Conservation (phyloP, 2,888 invertebrate species). For the Drosophila flavopinicola region DNA sequence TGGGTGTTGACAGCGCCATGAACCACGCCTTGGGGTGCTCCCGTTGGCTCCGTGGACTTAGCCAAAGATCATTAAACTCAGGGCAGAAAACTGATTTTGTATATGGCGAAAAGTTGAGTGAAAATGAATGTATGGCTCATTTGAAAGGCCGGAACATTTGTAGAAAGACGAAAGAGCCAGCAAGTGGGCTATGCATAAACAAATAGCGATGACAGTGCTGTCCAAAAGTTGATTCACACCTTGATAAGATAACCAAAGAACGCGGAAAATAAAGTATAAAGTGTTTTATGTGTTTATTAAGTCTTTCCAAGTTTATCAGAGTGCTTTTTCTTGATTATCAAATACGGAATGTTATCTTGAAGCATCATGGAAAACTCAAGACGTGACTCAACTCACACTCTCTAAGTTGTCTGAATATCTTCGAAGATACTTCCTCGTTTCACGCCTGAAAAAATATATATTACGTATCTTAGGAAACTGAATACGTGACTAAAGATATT, state of each 20-base stretch:
- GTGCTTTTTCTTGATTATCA: too few relatives aligned
- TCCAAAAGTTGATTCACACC: slow-evolving; percentile 27
- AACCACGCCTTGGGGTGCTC: slow-evolving; percentile 10
- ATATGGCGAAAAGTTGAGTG: slow-evolving; percentile 63
- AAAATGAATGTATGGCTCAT: slow-evolving; percentile 51
- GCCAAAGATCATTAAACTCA: slow-evolving; percentile 63
- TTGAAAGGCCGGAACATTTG: slow-evolving; percentile 57
- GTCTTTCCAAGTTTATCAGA: neutral
- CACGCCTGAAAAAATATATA: too few relatives aligned
- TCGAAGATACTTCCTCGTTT: too few relatives aligned
- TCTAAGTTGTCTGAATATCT: too few relatives aligned
- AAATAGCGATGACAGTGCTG: slow-evolving; percentile 52
- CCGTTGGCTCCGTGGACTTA: slow-evolving; percentile 1
- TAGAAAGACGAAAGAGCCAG: slow-evolving; percentile 33
- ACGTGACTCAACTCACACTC: too few relatives aligned
- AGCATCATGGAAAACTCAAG: too few relatives aligned
- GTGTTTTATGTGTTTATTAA: neutral
- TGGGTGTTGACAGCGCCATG: slow-evolving; percentile 58
- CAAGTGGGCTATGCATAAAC: slow-evolving; percentile 46
- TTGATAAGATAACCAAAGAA: slow-evolving; percentile 1
- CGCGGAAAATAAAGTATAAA: neutral
- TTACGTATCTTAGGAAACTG: too few relatives aligned
- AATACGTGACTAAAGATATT: too few relatives aligned
- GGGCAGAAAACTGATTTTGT: slow-evolving; percentile 26
- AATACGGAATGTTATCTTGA: too few relatives aligned